Base-by-base conservation (phyloP, 2,888 invertebrate genomes). In the Euzophera pinguis region DNA sequence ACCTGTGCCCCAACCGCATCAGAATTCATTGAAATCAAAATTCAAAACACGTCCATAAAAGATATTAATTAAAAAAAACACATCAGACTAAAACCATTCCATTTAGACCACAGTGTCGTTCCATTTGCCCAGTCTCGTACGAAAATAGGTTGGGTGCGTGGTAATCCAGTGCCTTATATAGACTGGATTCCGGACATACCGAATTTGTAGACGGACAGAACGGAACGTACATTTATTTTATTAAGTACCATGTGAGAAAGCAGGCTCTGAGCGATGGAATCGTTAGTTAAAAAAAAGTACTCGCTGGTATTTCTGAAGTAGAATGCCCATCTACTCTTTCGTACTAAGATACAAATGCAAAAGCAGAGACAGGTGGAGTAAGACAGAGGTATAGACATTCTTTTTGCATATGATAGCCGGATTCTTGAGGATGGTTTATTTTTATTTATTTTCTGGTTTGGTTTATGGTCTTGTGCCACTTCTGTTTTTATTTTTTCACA, bases 131-230 rank as follows among this genome's bases (percentile, higher is more conserved):
- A 43, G 42, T 35, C 35, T 43, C 22, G 22, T 52, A 53, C 60
- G 50, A 60, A 64, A 64, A 63, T 63, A 61, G 58, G 53, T 35
- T 50, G 60, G 58, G 57, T 58, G 54, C 50, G 58, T 56, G 52
- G 53, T 55, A 64, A 70, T 65, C 65, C 65, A 60, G 61, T 64
- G 56, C 75, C 74, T 73, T 74, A 69, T 73, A 75, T 74, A 75
- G 75, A 70, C 59, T 13, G 75, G 73, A 62, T 62, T 60, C 64
- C 59, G 60, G 58, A 62, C 70, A 75, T 73, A 65, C 71, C 74
- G 56, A 60, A 61, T 57, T 61, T 55, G 57, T 57, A 65, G 63
- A 64, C 38, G 37, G 47, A 49, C 48, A 13, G 13, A n/a, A 48
- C 48, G 27, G 13, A n/a, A 48, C 17, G 8, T n/a, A 38, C 16